Base-by-base conservation (phyloP, 1,140 invertebrate species). In the Anagrus nilaparvatae region DNA sequence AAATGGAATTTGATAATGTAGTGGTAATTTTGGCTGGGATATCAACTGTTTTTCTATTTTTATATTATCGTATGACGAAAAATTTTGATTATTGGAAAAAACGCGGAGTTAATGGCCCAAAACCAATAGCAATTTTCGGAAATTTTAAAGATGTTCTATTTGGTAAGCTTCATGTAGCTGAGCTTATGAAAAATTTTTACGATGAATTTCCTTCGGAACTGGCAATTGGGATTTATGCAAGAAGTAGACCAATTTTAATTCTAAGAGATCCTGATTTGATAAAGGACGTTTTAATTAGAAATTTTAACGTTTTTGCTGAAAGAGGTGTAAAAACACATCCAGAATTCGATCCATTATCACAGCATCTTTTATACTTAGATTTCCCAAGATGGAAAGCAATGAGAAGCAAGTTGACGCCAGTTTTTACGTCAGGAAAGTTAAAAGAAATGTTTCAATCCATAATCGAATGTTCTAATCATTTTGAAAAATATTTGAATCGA, bases 1-100 rank as follows among this genome's bases (percentile, higher is more conserved):
- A n/a, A n/a, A n/a, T n/a, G n/a, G n/a, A n/a, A n/a, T 94, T 89
- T 35, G 96, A 96, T 13, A 96, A 99, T 61, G 94, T 92, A 65
- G 94, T 92, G 18, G 89, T 88, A 3, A 89, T 87, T 0, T 75
- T 97, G 10, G 99, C 96, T 95, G 90, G 90, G 24, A 73, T 98
- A 54, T 94, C 94, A 13, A 83, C 83, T 3, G 73, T 83, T 32
- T 86, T 81, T 65, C 40, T 36, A 25, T 38, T 31, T 4, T 23
- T 27, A 39, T n/a, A n/a, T 17, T 33, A 13, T 13, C 21, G 31
- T 27, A 20, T 31, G 13, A 20, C 28, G 17, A 33, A 2, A 25
- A 33, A 28, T 17, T 24, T 24, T 17, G 37, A 47, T 23, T 53
- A 50, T 36, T 63, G 60, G 60, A 51, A 51, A n/a, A 49, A 56